phyloP scores from a whole-genome alignment of 2,113 vertebrate genomes.

The Cyphomyrus discorhynchus region DNA sequence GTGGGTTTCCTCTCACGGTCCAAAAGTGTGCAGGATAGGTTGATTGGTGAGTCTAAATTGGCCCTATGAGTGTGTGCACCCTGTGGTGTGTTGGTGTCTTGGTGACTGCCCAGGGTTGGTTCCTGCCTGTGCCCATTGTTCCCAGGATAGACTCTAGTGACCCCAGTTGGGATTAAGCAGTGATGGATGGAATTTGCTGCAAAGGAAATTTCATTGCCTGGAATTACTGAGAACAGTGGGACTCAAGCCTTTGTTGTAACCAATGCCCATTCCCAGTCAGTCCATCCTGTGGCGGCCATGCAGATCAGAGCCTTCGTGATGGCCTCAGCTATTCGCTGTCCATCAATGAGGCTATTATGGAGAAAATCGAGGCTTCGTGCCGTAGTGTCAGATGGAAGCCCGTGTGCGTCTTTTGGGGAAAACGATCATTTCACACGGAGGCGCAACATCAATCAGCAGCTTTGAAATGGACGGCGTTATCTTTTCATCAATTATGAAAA shows the following conservation, averaged over 20 bases:
- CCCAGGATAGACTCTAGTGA: no score
- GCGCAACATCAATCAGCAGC: background rate
- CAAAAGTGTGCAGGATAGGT: no score
- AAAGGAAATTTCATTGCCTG: background rate
- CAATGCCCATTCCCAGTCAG: background rate
- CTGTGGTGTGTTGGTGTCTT: no score
- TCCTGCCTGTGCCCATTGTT: no score
- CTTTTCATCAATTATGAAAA: background rate
- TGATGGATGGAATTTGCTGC: background rate
- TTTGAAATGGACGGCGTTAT: background rate
- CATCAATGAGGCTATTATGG: background rate
- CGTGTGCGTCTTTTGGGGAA: background rate
- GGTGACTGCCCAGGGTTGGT: no score
- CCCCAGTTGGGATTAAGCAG: no score
- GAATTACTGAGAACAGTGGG: background rate
- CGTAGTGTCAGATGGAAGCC: background rate
- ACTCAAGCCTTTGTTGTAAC: background rate
- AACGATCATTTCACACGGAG: background rate
- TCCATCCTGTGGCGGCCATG: background rate
- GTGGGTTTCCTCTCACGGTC: no score
- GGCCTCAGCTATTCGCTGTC: background rate
- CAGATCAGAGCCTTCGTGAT: background rate
- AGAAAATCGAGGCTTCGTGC: background rate
- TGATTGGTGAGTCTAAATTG: no score
- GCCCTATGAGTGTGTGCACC: no score